phyloP scores from a whole-genome alignment of 2,888 invertebrate species.

The Abscondita cerata region DNA sequence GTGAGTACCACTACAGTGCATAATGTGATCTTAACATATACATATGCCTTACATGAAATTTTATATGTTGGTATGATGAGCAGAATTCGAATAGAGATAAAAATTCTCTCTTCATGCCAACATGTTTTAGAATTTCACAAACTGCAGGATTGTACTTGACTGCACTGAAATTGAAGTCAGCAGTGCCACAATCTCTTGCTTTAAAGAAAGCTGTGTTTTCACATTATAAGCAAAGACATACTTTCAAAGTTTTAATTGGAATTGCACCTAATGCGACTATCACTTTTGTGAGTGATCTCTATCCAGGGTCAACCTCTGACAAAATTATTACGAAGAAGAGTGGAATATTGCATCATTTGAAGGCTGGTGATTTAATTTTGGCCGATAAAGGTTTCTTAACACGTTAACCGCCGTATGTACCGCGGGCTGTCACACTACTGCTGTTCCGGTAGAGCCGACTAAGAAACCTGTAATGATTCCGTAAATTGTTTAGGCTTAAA shows the following conservation, averaged over 20 bases:
- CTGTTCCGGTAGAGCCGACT: too few species aligned
- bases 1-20: neutral
- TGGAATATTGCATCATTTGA: conserved; percentile 18
- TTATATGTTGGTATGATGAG: too few species aligned
- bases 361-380: neutral
- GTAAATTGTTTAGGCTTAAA: too few species aligned
- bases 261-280: conserved; percentile 41
- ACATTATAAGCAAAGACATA: conserved; percentile 39
- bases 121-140: conserved; percentile 39
- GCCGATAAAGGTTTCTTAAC: conserved; percentile 27
- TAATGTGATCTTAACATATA: neutral
- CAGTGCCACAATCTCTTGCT: conserved; percentile 36
- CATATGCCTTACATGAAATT: too few species aligned
- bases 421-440: too few species aligned
- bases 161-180: conserved; percentile 40
- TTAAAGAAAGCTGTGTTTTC: conserved; percentile 38
- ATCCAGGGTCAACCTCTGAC: conserved; percentile 38
- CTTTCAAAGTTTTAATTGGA: conserved; percentile 41
- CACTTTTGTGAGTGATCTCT: conserved; percentile 39
- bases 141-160: conserved; percentile 40
- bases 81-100: neutral
- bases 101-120: conserved; percentile 33
- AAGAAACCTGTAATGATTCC: too few species aligned
- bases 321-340: conserved; percentile 24
- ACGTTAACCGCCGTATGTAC: too few species aligned